Evolutionary conservation across 2,113 vertebrate genomes (phyloP).

Genomic region (Dasypus novemcinctus): DNA sequence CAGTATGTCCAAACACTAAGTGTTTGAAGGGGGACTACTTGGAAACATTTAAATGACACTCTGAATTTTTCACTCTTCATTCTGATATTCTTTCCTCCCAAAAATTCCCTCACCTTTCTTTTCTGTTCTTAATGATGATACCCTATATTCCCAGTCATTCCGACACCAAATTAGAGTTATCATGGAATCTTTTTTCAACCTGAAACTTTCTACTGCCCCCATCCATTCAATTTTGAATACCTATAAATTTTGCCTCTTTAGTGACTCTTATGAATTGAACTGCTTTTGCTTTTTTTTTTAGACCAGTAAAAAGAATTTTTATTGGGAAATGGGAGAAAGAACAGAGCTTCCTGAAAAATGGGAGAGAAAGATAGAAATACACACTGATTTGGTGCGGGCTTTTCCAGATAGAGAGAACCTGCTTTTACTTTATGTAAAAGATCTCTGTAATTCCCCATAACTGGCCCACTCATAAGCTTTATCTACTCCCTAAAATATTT

Average conservation of each 20-base stretch:
- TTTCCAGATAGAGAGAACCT: too few relatives aligned
- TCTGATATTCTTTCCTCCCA: not conserved
- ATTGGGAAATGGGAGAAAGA: too few relatives aligned
- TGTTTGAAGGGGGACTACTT: conserved; percentile 59
- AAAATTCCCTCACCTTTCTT: not conserved
- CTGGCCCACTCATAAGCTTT: not conserved
- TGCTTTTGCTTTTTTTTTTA: not conserved
- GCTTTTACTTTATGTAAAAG: not conserved
- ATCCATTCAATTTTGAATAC: not conserved
- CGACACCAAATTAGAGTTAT: not conserved
- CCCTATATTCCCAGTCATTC: not conserved
- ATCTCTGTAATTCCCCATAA: not conserved
- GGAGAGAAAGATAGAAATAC: too few relatives aligned
- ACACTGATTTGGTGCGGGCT: too few relatives aligned
- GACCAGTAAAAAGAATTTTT: too few relatives aligned
- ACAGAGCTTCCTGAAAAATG: too few relatives aligned
- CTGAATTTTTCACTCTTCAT: not conserved
- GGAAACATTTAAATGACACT: not conserved
- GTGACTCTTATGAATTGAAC: not conserved
- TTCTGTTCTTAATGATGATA: not conserved
- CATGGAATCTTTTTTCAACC: not conserved
- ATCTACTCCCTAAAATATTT: not conserved
- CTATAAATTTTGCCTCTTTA: not conserved
- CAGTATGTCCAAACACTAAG: conserved; percentile 58
- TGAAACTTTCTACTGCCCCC: not conserved